These are phyloP conservation scores for Sphaerophoria rueppellii DNA, from an alignment of 2,888 invertebrate genomes.

Conservation along the genomic window DNA sequence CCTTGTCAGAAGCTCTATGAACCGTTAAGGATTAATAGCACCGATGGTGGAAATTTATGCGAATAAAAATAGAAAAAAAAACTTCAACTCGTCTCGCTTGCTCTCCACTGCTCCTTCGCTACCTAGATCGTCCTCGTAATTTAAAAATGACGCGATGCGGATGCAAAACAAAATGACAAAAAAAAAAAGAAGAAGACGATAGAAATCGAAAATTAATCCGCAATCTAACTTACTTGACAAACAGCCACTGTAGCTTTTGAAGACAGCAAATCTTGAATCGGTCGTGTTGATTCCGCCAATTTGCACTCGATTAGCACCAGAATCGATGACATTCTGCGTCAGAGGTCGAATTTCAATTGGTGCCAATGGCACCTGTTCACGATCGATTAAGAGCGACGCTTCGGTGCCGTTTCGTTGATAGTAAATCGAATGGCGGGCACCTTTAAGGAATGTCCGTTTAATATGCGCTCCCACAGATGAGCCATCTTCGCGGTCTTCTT, in stretches of 20 bases:
- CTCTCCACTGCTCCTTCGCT: background rate
- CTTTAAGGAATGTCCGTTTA: slow-evolving; percentile 91
- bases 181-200: background rate
- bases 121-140: background rate
- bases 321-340: slow-evolving; percentile 85
- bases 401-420: slow-evolving; percentile 88
- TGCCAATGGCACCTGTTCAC: slow-evolving; percentile 88
- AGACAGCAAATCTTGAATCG: slow-evolving; percentile 91
- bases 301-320: slow-evolving; percentile 91
- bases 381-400: slow-evolving; percentile 88
- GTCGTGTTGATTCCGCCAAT: slow-evolving; percentile 93
- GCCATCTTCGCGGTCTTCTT: slow-evolving; percentile 91
- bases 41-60: slow-evolving; percentile 76
- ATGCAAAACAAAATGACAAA: slow-evolving; percentile 29
- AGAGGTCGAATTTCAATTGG: slow-evolving; percentile 87
- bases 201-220: slow-evolving; percentile 19
- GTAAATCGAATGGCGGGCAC: slow-evolving; percentile 88
- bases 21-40: slow-evolving; percentile 78
- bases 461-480: slow-evolving; percentile 88
- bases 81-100: background rate
- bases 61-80: slow-evolving; percentile 47
- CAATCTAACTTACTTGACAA: slow-evolving; percentile 89
- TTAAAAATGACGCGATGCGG: background rate
- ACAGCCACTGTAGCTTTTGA: slow-evolving; percentile 94
- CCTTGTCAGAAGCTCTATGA: slow-evolving; percentile 76